Percentiles rank a stretch among this genome's conserved stretches.
Evolutionary conservation across 2,113 vertebrate species (phyloP).

Genomic region (Chionomys nivalis): DNA sequence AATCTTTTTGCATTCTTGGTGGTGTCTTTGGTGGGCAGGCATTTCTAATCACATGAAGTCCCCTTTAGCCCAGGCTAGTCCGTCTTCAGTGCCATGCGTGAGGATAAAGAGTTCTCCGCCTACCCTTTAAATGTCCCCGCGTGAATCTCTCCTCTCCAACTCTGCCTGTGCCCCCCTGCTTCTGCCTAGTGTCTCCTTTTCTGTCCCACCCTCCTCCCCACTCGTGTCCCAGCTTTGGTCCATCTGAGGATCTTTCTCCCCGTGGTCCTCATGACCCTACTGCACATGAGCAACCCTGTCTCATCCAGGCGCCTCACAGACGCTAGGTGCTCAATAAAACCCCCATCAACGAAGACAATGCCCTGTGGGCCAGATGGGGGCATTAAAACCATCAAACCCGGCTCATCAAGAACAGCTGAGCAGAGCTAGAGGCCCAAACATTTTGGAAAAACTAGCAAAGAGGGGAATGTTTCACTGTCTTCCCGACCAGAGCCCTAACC

Average conservation of each 20-base stretch:
- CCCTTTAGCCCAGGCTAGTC: background rate
- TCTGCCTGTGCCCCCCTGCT: background rate
- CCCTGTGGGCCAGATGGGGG: conserved; percentile 81
- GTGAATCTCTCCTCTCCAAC: background rate
- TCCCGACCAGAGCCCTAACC: conserved; percentile 69
- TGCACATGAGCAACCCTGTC: background rate
- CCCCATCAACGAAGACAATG: conserved; percentile 45
- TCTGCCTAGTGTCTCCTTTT: background rate
- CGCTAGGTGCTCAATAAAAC: conserved; percentile 67
- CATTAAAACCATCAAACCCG: conserved; percentile 83
- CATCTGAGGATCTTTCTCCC: background rate
- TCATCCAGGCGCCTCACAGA: background rate
- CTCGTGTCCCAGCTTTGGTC: no score
- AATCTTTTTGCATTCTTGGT: background rate
- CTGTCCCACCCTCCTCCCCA: background rate
- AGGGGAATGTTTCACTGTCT: conserved; percentile 75
- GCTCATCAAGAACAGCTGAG: conserved; percentile 83
- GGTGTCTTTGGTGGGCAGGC: background rate
- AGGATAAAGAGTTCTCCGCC: background rate
- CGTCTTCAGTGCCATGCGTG: background rate
- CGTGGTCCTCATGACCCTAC: background rate
- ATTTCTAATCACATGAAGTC: background rate
- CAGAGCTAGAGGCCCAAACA: conserved; percentile 76
- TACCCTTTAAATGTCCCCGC: background rate
- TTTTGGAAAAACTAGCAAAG: conserved; percentile 72